Evolutionary conservation across 2,888 invertebrate genomes (phyloP), one percentile per base, ranked within the genome.

Genomic region (Pasiphila rectangulata): DNA sequence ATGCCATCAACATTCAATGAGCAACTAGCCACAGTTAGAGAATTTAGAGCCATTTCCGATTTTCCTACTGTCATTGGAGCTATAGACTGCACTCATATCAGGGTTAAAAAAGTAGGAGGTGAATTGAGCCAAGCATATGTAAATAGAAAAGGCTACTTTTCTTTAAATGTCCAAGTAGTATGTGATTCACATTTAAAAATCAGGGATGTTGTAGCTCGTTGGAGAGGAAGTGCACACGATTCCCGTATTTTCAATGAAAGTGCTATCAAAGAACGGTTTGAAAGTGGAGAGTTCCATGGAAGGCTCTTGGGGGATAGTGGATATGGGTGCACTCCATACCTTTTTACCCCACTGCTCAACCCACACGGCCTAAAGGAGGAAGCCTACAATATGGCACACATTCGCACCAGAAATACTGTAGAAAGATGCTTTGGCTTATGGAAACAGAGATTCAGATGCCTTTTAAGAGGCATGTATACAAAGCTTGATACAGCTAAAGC

Each of bases 281-380:
- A 36, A 15, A 13, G 19, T 4, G 36, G 36, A 15, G 23, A 23
- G n/a, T 36, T 36, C 19, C 5, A n/a, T 6, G 36, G 36, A 13
- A 12, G 23, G 7, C 23, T 36, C 4, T 13, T 50, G 4, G 45
- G 34, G 6, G 45, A 45, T 27, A 12, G 6, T 15, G 41, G 38
- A 6, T 50, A 51, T 39, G 19, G 37, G 1, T 38, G 38, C 15
- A 46, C 34, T 6, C 30, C 24, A 12, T 46, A 44, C 10, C 7
- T 47, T n/a, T 51, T 40, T n/a, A 47, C 44, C 7, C 51, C 45
- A 6, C 6, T 42, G 1, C 20, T 38, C n/a, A 25, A 42, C 17
- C 41, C 36, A 24, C 6, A 9, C 13, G 17, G 19, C 12, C 13
- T 10, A 13, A 36, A 37, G 5, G 47, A 47, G 15, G 37, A 47